Conservation (phyloP, 2,797 vertebrate species). For the Heteromormyrus szaboi region DNA sequence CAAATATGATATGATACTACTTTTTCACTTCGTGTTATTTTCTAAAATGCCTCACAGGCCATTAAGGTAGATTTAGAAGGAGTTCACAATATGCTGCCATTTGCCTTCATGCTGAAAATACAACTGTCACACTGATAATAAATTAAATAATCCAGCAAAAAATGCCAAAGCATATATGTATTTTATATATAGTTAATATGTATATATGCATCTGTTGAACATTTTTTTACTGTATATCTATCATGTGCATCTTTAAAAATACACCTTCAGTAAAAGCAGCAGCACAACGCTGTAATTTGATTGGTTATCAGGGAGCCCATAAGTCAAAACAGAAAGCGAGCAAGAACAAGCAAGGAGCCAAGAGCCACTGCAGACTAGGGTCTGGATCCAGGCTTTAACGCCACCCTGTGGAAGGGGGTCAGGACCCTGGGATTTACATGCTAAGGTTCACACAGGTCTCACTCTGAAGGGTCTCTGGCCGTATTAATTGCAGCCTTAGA, state of each 20-base stretch:
- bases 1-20: not conserved
- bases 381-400: slow-evolving; percentile 31
- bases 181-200: not conserved
- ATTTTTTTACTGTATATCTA: not conserved
- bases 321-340: not conserved
- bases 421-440: slow-evolving; percentile 39
- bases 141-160: not conserved
- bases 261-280: not conserved
- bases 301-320: not conserved
- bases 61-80: not conserved
- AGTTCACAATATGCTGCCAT: not conserved
- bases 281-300: not conserved
- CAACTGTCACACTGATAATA: not conserved
- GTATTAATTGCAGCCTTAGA: slow-evolving; percentile 42
- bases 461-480: slow-evolving; percentile 26
- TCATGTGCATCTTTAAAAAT: not conserved
- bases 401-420: slow-evolving; percentile 31
- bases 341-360: not conserved
- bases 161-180: not conserved
- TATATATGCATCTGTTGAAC: not conserved
- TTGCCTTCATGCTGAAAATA: not conserved
- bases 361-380: slow-evolving; percentile 28
- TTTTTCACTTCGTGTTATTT: not conserved
- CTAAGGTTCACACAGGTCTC: slow-evolving; percentile 32
- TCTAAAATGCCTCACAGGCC: not conserved